Base-by-base conservation (phyloP, 2,888 invertebrate genomes). In the Oithona nana region DNA sequence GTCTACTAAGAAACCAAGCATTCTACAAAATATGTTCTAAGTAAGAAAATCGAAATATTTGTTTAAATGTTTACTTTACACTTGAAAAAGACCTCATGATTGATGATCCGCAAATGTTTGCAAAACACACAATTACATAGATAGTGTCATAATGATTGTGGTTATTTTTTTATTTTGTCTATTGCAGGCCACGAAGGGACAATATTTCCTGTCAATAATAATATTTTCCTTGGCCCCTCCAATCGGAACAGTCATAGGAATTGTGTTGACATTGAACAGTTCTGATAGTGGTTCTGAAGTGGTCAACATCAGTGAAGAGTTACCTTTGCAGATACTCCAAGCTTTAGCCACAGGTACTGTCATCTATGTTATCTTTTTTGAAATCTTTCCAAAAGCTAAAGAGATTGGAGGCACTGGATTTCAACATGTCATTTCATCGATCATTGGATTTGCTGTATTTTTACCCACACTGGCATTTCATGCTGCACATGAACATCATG, bases 341-440 rank as follows among this genome's bases (percentile, higher is more conserved):
- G 24, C 24, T 2, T 16, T 59, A 11, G 59, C 59, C 4, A 59
- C 28, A 24, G 59, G 59, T 48, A 59, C 59, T 8, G 59, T 59
- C n/a, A 48, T 59, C 3, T 59, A 59, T 24, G 59, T 59, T n/a
- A 49, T 59, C 22, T 59, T 59, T 28, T 48, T 59, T 22, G 59
- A 59, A 26, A 59, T 59, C 22, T 39, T 59, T 26, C 59, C 59
- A 2, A 59, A 59, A 24, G 59, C 39, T 16, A 59, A 59, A 48
- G 39, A 30, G 2, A 48, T 59, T 30, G 57, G 57, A 2, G 57
- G 57, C 13, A 57, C 29, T 30, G 57, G 57, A 16, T 57, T 57
- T n/a, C 57, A 57, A 13, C 57, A 57, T 6, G 57, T 57, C 16
- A 2, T 6, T 57, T 28, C 57, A n/a, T 28, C 29, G 29, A 31